phyloP scores from a whole-genome alignment of 2,797 vertebrate genomes.

The Threskiornis aethiopicus region DNA sequence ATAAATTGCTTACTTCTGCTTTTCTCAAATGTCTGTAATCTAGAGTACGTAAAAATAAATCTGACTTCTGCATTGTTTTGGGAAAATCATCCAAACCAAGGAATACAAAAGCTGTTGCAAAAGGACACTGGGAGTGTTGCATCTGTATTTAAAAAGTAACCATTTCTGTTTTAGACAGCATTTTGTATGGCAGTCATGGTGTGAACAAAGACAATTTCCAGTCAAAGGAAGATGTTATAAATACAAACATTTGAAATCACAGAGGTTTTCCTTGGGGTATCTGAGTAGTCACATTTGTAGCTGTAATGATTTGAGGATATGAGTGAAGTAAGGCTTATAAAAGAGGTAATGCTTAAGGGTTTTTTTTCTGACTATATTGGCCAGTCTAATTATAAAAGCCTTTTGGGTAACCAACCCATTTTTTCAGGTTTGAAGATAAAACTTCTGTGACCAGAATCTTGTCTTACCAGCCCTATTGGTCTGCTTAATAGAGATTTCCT shows the following conservation, averaged over 20 bases:
- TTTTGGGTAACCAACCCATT: background rate
- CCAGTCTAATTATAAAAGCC: background rate
- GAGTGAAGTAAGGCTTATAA: background rate
- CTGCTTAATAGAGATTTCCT: background rate
- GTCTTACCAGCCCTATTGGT: background rate
- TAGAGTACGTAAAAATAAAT: background rate
- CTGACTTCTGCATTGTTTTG: background rate
- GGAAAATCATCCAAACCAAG: background rate
- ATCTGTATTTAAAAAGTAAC: background rate
- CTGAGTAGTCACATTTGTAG: background rate
- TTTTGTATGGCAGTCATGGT: background rate
- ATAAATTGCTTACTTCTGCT: background rate
- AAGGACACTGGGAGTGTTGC: background rate
- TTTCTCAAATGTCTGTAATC: background rate
- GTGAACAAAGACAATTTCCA: background rate
- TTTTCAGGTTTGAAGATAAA: background rate
- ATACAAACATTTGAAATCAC: background rate
- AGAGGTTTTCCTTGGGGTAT: background rate
- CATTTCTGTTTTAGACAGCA: background rate
- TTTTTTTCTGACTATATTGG: background rate
- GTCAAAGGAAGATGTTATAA: background rate
- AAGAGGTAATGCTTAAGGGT: background rate
- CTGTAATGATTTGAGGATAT: background rate
- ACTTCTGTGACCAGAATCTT: background rate
- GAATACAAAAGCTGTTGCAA: background rate